Base-by-base conservation (phyloP, 2,888 invertebrate species). In the Philereme vetulata region DNA sequence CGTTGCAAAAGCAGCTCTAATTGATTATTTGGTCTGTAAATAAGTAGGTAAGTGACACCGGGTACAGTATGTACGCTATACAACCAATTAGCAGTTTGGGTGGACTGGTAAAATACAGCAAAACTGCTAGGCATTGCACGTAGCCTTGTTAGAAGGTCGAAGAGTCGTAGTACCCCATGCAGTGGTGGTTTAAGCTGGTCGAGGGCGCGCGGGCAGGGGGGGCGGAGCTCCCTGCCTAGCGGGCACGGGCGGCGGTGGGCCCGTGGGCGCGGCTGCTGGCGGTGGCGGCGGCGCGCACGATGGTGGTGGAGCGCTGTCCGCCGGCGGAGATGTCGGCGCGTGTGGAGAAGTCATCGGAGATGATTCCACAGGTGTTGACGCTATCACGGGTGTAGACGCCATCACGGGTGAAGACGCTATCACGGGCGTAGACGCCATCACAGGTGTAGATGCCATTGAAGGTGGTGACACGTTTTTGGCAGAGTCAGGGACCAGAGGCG, bases 151-250 rank as follows among this genome's bases (percentile, higher is more conserved):
- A 21, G 21, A 21, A 21, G 21, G 21, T 21, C 21, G 38, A 38
- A 38, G 6, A 38, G 38, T 38, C 38, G 38, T 8, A 38, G 38
- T 6, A 8, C 6, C 38, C 38, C 3, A 7, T 38, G 33, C 8
- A 45, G 11, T 46, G 5, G 40, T 38, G 8, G 34, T 59, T 77
- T 72, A 76, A 35, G 72, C 66, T 49, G 88, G 90, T 68, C 87
- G 82, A 33, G 94, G 94, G 56, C 95, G 92, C 43, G 95, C 95
- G 4, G 95, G 95, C 67, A 95, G 83, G 0, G 95, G 95, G 21
- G 95, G 95, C 5, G 95, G 95, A 10, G 93, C 93, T 4, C 93
- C 90, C 56, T 93, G 93, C 60, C 94, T 85, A 0, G 82, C 36
- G 94, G 94, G 94, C 35, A 94, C 92, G 9, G 77, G 93, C 21